phyloP scores from a whole-genome alignment of 2,888 invertebrate genomes.

The Plusia festucae region DNA sequence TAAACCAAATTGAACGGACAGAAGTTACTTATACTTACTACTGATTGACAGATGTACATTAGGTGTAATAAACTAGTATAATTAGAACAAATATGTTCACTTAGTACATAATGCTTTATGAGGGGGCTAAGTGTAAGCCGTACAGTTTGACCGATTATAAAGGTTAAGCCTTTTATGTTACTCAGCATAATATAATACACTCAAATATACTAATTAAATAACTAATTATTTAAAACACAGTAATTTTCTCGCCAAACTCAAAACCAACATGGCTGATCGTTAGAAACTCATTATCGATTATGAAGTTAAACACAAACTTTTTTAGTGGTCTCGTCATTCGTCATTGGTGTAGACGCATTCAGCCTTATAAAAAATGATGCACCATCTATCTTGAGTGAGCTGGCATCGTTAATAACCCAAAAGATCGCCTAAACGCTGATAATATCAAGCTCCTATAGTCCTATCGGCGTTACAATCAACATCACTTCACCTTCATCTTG shows the following conservation, averaged over 20 bases:
- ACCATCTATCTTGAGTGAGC: conserved; percentile 71
- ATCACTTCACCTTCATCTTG: conserved; percentile 70
- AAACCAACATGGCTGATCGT: conserved; percentile 61
- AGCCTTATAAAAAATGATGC: conserved; percentile 62
- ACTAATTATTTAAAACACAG: background rate
- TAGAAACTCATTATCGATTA: conserved; percentile 70
- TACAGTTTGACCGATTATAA: too few species aligned
- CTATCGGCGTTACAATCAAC: conserved; percentile 73
- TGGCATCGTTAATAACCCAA: conserved; percentile 71
- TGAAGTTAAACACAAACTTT: conserved; percentile 68
- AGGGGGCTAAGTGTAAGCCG: too few species aligned
- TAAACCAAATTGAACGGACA: conserved; percentile 41
- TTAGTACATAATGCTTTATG: too few species aligned
- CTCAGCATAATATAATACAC: too few species aligned
- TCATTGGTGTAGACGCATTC: conserved; percentile 62
- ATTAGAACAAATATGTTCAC: too few species aligned
- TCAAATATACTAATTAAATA: background rate
- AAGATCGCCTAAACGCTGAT: conserved; percentile 73
- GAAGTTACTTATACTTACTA: conserved; percentile 26
- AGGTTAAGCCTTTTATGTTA: too few species aligned
- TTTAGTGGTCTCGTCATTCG: conserved; percentile 59
- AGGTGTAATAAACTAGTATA: conserved; percentile 15
- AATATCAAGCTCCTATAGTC: conserved; percentile 72
- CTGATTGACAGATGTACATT: conserved; percentile 19
- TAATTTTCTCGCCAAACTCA: conserved; percentile 51